These are phyloP conservation scores for Leuciscus idus DNA, from an alignment of 2,113 vertebrate species.

Conservation along the genomic window DNA sequence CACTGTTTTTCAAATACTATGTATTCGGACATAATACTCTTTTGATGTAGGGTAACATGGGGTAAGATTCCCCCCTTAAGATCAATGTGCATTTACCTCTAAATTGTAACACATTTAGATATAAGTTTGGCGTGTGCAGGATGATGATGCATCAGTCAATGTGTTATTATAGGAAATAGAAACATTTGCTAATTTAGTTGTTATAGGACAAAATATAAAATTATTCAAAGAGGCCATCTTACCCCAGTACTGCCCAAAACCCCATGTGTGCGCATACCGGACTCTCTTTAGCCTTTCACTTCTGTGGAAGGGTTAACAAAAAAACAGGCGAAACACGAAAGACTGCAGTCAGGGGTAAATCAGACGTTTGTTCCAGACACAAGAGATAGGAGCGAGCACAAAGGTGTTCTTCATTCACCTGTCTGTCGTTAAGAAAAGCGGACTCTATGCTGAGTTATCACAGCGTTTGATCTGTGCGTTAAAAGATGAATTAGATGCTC, in stretches of 20 bases:
- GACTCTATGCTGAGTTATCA: conserved; percentile 72
- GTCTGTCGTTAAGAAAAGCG: conserved; percentile 35
- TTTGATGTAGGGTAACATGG: too few relatives aligned
- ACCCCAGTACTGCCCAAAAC: not conserved
- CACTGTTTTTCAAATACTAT: too few relatives aligned
- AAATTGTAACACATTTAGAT: too few relatives aligned
- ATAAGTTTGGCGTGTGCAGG: too few relatives aligned
- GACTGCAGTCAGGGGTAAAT: conserved; percentile 30
- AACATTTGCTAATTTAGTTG: too few relatives aligned
- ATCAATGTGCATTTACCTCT: too few relatives aligned
- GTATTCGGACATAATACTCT: too few relatives aligned
- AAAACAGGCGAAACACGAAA: not conserved
- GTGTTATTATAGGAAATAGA: too few relatives aligned
- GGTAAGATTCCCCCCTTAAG: too few relatives aligned
- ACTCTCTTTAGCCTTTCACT: not conserved
- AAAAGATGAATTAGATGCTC: conserved; percentile 89
- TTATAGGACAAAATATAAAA: too few relatives aligned
- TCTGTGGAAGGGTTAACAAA: not conserved
- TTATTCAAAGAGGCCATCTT: too few relatives aligned
- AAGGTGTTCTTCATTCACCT: conserved; percentile 21
- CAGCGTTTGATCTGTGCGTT: conserved; percentile 85
- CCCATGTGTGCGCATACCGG: not conserved
- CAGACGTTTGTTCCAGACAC: conserved; percentile 5
- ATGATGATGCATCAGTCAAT: too few relatives aligned
- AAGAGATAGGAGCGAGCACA: not conserved